phyloP scores from a whole-genome alignment of 2,888 invertebrate species.

The Myathropa florea region DNA sequence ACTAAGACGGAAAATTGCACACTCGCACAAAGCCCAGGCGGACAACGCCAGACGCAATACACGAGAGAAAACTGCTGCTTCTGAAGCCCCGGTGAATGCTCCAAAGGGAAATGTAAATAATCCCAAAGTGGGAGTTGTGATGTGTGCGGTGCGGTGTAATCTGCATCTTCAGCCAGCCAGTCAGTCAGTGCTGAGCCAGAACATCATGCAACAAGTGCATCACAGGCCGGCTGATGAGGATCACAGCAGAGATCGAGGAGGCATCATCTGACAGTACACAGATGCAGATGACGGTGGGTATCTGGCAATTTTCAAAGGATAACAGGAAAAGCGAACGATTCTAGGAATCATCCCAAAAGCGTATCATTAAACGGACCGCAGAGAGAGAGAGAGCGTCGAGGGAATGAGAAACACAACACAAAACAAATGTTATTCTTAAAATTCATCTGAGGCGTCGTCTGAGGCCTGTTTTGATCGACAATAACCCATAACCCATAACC shows the following conservation, averaged over 20 bases:
- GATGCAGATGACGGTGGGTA: constrained; percentile 16
- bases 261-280: background rate
- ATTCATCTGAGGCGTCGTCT: constrained; percentile 24
- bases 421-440: constrained; percentile 54
- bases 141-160: constrained; percentile 63
- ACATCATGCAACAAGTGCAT: constrained; percentile 70
- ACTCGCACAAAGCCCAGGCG: constrained; percentile 33
- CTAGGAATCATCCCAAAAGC: constrained; percentile 64
- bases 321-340: constrained; percentile 43
- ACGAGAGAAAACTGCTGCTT: constrained; percentile 31
- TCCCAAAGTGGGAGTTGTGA: constrained; percentile 67
- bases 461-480: constrained; percentile 42
- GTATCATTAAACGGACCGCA: constrained; percentile 47
- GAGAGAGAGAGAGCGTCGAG: constrained; percentile 17
- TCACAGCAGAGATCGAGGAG: background rate
- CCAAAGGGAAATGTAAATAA: constrained; percentile 70
- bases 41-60: constrained; percentile 49
- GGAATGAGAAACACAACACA: constrained; percentile 15
- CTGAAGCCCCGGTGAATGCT: constrained; percentile 5
- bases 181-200: constrained; percentile 43
- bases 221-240: constrained; percentile 44
- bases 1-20: constrained; percentile 53
- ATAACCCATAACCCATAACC: constrained; percentile 60
- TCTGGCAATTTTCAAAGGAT: constrained; percentile 11
- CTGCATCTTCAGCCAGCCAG: constrained; percentile 38